phyloP scores from a whole-genome alignment of 2,888 invertebrate species.

The Oscheius sp. region DNA sequence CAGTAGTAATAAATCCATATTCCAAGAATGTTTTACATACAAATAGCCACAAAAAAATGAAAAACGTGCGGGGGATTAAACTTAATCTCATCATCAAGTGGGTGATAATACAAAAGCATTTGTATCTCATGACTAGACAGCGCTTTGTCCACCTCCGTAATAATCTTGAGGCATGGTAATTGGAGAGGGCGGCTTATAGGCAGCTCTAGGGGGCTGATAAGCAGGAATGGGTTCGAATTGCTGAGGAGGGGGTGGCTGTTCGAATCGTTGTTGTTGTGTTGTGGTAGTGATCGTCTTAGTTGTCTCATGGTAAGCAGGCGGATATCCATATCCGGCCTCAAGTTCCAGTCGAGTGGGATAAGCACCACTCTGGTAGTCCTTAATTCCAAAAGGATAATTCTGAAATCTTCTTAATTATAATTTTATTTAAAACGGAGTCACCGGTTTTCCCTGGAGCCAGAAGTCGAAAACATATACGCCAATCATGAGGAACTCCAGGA shows the following conservation, averaged over 20 bases:
- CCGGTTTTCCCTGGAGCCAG: conserved; percentile 54
- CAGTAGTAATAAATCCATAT: conserved; percentile 27
- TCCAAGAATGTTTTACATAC: neutral
- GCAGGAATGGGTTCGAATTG: conserved; percentile 15
- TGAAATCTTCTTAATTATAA: conserved; percentile 28
- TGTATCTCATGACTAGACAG: conserved; percentile 1
- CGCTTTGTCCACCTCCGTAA: conserved; percentile 7
- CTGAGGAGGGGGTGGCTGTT: neutral
- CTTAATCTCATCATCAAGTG: conserved; percentile 16
- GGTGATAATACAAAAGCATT: neutral
- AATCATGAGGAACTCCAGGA: conserved; percentile 61
- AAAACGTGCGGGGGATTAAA: neutral
- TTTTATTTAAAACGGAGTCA: conserved; percentile 33
- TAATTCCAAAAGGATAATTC: conserved; percentile 56
- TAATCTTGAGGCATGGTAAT: conserved; percentile 6
- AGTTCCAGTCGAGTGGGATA: conserved; percentile 22
- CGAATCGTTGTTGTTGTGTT: neutral
- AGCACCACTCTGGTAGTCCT: conserved; percentile 50
- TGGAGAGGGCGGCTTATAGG: neutral
- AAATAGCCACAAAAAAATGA: neutral
- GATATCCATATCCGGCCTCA: neutral
- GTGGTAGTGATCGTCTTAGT: conserved; percentile 19
- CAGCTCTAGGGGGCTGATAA: neutral
- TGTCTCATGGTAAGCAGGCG: neutral
- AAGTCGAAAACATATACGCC: conserved; percentile 56